phyloP scores from a whole-genome alignment of 2,888 invertebrate species.

The Thera britannica region DNA sequence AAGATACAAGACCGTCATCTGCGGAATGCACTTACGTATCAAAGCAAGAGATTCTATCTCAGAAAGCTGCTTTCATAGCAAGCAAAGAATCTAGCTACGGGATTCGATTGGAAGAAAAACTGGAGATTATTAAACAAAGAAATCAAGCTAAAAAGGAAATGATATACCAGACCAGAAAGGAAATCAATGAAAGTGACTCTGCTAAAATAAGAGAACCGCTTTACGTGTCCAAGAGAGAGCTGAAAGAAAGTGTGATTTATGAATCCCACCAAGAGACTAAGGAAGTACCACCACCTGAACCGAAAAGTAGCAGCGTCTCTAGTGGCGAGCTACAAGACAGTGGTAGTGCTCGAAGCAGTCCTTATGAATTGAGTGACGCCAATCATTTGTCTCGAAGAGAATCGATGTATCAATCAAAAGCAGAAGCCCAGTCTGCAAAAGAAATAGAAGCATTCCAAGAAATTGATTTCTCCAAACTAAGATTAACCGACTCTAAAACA shows the following conservation, averaged over 20 bases:
- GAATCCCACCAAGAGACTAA: constrained; percentile 80
- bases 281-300: constrained; percentile 51
- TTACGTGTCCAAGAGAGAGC: constrained; percentile 80
- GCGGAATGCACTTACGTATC: constrained; percentile 81
- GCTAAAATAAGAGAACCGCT: constrained; percentile 77
- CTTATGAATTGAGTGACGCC: constrained; percentile 79
- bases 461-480: constrained; percentile 80
- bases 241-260: constrained; percentile 81
- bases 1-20: constrained; percentile 70
- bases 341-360: constrained; percentile 73
- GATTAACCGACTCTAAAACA: constrained; percentile 77
- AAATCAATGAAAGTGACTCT: constrained; percentile 77
- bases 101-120: constrained; percentile 74
- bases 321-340: constrained; percentile 49
- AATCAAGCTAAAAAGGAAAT: constrained; percentile 83
- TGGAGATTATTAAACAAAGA: constrained; percentile 81
- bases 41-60: constrained; percentile 79
- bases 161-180: constrained; percentile 81
- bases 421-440: constrained; percentile 59
- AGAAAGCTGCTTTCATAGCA: constrained; percentile 79
- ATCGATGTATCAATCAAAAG: constrained; percentile 76
- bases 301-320: constrained; percentile 24
- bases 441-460: constrained; percentile 75
- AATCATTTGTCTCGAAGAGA: constrained; percentile 80
- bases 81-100: constrained; percentile 73